Conservation (phyloP, 2,113 vertebrate species). For the Zosterops hypoxanthus region DNA sequence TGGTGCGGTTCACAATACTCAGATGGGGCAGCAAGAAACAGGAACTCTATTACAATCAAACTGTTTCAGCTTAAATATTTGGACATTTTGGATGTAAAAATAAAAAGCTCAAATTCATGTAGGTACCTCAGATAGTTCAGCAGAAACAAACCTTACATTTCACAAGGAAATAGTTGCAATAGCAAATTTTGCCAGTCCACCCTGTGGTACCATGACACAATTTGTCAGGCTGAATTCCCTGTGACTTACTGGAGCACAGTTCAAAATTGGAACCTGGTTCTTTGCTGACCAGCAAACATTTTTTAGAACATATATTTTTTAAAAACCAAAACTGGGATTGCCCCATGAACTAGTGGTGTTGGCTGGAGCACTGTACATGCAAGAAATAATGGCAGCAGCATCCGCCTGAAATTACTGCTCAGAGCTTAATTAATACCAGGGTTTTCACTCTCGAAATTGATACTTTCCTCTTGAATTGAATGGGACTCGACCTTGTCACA, state of each 20-base stretch:
- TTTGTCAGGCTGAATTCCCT: background rate
- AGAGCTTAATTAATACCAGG: constrained; percentile 24
- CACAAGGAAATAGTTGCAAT: background rate
- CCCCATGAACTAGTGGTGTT: background rate
- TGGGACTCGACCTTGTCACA: constrained; percentile 26
- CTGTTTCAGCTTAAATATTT: background rate
- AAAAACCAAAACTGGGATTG: background rate
- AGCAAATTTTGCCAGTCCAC: background rate
- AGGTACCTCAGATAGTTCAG: background rate
- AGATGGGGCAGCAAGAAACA: background rate
- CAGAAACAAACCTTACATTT: background rate
- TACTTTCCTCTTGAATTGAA: constrained; percentile 9
- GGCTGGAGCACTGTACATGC: background rate
- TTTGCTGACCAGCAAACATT: background rate
- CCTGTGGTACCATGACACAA: background rate
- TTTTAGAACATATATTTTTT: background rate
- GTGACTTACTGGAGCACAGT: background rate
- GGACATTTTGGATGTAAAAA: background rate
- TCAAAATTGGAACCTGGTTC: background rate
- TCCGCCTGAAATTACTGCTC: background rate
- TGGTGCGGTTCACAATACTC: background rate
- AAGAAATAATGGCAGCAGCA: background rate
- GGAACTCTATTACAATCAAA: background rate
- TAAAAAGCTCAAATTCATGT: background rate
- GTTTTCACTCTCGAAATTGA: background rate